A percentile compares a stretch with the other conserved stretches of the same genome.
These are phyloP conservation scores for Cyrtonyx montezumae DNA, from an alignment of 2,113 vertebrate genomes.

Conservation along the genomic window DNA sequence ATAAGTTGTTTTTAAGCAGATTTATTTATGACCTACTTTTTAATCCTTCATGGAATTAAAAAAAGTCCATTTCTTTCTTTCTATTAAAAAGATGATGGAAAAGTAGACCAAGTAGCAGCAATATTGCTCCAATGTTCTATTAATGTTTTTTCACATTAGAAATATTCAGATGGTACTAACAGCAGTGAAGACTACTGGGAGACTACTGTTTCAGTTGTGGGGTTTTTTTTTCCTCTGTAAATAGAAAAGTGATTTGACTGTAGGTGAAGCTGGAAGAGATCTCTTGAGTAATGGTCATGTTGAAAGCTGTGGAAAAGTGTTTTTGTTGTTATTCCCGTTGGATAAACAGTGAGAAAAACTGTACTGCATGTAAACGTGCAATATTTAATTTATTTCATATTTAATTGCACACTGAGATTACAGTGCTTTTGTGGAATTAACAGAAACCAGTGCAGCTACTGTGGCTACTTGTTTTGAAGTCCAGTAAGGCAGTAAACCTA, in stretches of 20 bases:
- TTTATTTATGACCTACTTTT: constrained; percentile 46
- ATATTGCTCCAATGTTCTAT: neutral
- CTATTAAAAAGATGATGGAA: neutral
- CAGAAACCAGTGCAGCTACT: neutral
- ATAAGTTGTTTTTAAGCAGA: constrained; percentile 30
- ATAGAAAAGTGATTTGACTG: neutral
- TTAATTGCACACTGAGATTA: neutral
- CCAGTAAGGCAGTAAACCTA: neutral
- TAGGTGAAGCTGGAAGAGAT: neutral
- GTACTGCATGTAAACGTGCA: neutral
- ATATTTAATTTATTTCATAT: neutral
- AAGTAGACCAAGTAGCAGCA: neutral
- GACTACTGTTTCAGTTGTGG: neutral
- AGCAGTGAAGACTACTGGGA: neutral
- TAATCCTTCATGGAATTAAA: constrained; percentile 3
- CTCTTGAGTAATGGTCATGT: neutral
- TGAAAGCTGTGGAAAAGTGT: neutral
- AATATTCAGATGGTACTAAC: neutral
- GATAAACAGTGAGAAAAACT: neutral
- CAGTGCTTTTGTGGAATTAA: neutral
- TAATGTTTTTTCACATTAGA: constrained; percentile 8
- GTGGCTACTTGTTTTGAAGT: neutral
- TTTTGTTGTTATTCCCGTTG: neutral
- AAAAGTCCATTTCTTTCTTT: neutral
- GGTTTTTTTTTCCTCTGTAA: neutral